A percentile compares a stretch with the other conserved stretches of the same genome.
Conservation (phyloP, 2,888 invertebrate genomes). For the Anticlea derivata region DNA sequence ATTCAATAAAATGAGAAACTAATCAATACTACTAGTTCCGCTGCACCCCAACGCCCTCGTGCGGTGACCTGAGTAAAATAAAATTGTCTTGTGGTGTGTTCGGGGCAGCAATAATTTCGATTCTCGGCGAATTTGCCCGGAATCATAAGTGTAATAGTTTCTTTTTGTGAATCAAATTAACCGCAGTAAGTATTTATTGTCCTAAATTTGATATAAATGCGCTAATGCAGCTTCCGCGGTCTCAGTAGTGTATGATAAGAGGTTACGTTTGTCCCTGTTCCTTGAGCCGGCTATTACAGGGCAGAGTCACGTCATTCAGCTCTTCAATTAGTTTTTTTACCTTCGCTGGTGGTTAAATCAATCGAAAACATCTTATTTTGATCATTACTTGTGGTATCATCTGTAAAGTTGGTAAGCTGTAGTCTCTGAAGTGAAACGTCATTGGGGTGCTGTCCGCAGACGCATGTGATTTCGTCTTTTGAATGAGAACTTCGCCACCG, state of each 20-base stretch:
- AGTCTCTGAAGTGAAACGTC: slow-evolving; percentile 44
- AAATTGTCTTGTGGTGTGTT: slow-evolving; percentile 76
- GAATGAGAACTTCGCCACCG: slow-evolving; percentile 51
- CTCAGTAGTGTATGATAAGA: slow-evolving; percentile 25
- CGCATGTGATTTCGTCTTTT: slow-evolving; percentile 63
- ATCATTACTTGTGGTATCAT: neutral
- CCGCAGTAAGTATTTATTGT: slow-evolving; percentile 61
- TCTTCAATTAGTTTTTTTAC: slow-evolving; percentile 42
- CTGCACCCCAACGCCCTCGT: slow-evolving; percentile 61
- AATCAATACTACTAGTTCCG: slow-evolving; percentile 68
- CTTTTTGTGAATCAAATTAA: slow-evolving; percentile 61
- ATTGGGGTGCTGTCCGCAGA: slow-evolving; percentile 37
- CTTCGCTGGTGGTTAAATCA: slow-evolving; percentile 7
- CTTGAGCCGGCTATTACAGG: slow-evolving; percentile 57
- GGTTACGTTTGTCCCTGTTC: slow-evolving; percentile 50
- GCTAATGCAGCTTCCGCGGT: slow-evolving; percentile 2
- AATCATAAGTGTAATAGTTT: slow-evolving; percentile 62
- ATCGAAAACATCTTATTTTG: slow-evolving; percentile 2
- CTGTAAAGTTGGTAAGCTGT: slow-evolving; percentile 18
- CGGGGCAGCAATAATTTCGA: slow-evolving; percentile 59
- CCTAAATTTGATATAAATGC: neutral
- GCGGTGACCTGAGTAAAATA: slow-evolving; percentile 46
- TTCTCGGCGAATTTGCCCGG: slow-evolving; percentile 60
- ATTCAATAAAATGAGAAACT: slow-evolving; percentile 9
- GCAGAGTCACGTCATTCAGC: slow-evolving; percentile 61